phyloP scores from a whole-genome alignment of 2,797 vertebrate genomes.

The Hydrocynus forskahlii region DNA sequence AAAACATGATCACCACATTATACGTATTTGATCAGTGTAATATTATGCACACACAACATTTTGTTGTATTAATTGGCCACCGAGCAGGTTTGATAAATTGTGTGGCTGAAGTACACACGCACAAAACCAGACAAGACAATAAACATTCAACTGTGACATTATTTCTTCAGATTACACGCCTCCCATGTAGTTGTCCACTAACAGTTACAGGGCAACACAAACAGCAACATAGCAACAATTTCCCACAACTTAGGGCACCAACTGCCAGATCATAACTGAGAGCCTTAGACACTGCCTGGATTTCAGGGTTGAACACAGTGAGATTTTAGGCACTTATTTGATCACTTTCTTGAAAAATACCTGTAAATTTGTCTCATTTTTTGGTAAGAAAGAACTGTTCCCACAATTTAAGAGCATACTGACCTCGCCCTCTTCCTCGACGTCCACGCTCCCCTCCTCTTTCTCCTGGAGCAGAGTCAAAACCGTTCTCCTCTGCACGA shows the following conservation, averaged over 20 bases:
- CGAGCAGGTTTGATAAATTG: too few species aligned
- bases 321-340: neutral
- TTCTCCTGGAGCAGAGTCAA: conserved; percentile 86
- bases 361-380: neutral
- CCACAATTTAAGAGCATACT: conserved; percentile 47
- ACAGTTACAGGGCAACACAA: conserved; percentile 59
- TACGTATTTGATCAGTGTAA: too few species aligned
- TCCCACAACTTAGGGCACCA: conserved; percentile 22
- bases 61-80: too few species aligned
- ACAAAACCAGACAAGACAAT: too few species aligned
- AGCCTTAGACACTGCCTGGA: neutral
- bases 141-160: neutral
- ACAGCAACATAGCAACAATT: conserved; percentile 61
- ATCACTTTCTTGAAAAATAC: neutral
- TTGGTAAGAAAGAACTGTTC: neutral
- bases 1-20: too few species aligned
- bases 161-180: conserved; percentile 43
- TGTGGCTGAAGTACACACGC: too few species aligned
- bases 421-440: conserved; percentile 89
- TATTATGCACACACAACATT: too few species aligned
- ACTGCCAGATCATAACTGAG: conserved; percentile 17
- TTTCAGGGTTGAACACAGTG: neutral
- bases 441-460: conserved; percentile 88
- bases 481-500: conserved; percentile 90
- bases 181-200: conserved; percentile 46